Evolutionary conservation across 2,113 vertebrate species (phyloP).

Genomic region (Neolamprologus hecqui): DNA sequence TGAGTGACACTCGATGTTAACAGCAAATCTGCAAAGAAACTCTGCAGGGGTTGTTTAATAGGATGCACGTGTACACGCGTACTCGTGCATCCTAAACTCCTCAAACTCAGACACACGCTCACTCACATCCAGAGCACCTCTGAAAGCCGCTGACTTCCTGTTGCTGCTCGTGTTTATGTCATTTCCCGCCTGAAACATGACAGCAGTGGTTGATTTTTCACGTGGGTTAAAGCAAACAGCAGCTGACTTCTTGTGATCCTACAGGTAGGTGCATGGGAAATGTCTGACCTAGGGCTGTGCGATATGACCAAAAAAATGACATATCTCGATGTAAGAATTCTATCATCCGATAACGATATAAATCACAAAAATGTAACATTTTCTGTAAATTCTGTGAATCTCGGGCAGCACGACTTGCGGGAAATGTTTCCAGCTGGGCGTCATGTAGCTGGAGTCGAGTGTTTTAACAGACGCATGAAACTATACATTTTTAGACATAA

Average conservation of each 20-base stretch:
- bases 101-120: not conserved
- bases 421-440: rapidly evolving
- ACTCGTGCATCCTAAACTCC: not conserved
- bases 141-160: not conserved
- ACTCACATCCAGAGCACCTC: not conserved
- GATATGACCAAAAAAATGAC: not conserved
- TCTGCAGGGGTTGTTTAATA: not conserved
- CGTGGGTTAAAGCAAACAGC: not conserved
- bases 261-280: not conserved
- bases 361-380: not conserved
- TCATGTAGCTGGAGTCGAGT: rapidly evolving
- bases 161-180: not conserved
- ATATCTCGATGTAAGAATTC: not conserved
- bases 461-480: not conserved
- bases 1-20: not conserved
- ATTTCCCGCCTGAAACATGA: not conserved
- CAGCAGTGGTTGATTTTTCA: not conserved
- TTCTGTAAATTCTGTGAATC: not conserved
- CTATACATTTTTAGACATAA: no score
- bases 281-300: not conserved
- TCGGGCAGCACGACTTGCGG: not conserved
- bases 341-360: not conserved
- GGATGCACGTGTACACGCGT: not conserved
- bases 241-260: not conserved
- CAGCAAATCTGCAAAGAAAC: not conserved